Percentiles rank a stretch among this genome's conserved stretches.
Evolutionary conservation across 2,113 vertebrate species (phyloP).

Genomic region (Nycticebus coucang): DNA sequence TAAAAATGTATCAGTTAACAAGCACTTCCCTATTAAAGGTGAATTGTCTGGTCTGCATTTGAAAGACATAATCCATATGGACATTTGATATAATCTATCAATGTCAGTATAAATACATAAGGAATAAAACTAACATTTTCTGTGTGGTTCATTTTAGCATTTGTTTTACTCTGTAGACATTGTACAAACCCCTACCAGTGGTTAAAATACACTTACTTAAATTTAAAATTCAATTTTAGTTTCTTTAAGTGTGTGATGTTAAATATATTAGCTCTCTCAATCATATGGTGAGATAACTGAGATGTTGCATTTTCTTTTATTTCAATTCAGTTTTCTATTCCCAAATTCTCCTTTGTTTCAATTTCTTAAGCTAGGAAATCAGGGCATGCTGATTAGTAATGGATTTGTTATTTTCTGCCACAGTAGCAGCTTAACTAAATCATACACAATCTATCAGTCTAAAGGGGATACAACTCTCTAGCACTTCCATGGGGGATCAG

Average conservation of each 20-base stretch:
- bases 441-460: conserved; percentile 57
- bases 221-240: conserved; percentile 60
- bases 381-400: conserved; percentile 54
- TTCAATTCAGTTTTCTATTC: neutral
- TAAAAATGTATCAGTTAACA: conserved; percentile 64
- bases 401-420: conserved; percentile 70
- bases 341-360: conserved; percentile 72
- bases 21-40: conserved; percentile 46
- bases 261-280: conserved; percentile 62
- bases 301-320: conserved; percentile 58
- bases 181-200: conserved; percentile 3
- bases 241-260: conserved; percentile 51
- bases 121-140: neutral
- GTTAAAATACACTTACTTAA: conserved; percentile 50
- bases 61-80: conserved; percentile 19
- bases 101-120: conserved; percentile 25
- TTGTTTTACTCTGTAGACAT: neutral
- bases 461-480: conserved; percentile 21
- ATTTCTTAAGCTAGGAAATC: conserved; percentile 51
- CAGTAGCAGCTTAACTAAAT: conserved; percentile 73
- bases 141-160: neutral
- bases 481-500: conserved; percentile 16
- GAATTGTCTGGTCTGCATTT: conserved; percentile 15
- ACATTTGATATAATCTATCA: conserved; percentile 13
- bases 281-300: conserved; percentile 49